These are phyloP conservation scores for Pantherophis alleghaniensis DNA, from an alignment of 2,797 vertebrate species.

Conservation along the genomic window DNA sequence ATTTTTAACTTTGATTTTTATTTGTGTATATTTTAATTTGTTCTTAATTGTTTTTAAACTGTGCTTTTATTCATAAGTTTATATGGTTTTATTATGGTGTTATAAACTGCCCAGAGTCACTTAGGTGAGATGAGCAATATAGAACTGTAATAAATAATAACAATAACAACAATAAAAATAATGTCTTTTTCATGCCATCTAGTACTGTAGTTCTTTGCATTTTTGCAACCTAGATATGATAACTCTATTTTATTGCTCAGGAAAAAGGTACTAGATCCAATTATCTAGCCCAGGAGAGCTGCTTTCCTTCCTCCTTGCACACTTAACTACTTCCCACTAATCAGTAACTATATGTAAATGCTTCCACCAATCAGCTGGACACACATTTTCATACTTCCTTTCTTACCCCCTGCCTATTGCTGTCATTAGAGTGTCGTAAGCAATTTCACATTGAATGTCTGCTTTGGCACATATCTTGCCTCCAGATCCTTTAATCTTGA, in stretches of 20 bases:
- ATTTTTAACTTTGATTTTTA: too few species aligned
- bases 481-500: constrained; percentile 5
- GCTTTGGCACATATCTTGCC: constrained; percentile 1
- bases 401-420: constrained; percentile 12
- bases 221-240: neutral
- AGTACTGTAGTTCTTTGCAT: neutral
- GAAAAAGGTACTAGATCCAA: neutral
- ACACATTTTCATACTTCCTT: neutral
- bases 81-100: neutral
- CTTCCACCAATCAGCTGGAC: neutral
- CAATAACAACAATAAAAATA: too few species aligned
- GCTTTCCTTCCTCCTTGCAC: neutral
- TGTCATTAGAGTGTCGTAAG: constrained; percentile 7
- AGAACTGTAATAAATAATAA: neutral
- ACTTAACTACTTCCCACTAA: neutral
- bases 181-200: neutral
- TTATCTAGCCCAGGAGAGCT: neutral
- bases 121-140: neutral
- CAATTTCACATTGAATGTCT: neutral
- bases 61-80: neutral
- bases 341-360: neutral
- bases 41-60: neutral
- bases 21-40: too few species aligned
- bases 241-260: neutral
- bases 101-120: neutral